Percentiles rank a stretch among this genome's conserved stretches.
phyloP scores from a whole-genome alignment of 2,113 vertebrate species.

The Symphodus melops region DNA sequence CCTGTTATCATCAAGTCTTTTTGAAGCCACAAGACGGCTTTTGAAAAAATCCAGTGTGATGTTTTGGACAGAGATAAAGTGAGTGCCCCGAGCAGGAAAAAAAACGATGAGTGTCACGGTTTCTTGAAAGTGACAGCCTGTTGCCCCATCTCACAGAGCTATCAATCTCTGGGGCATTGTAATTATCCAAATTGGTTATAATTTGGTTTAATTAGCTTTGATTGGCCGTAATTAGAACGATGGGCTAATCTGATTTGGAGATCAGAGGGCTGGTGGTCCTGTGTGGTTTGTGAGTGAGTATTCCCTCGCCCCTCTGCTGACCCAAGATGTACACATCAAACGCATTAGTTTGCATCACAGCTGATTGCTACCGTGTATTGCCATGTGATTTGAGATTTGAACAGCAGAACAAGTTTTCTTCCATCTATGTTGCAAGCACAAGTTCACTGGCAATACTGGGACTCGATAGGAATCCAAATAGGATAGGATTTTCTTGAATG shows the following conservation, averaged over 20 bases:
- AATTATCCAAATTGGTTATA: conserved; percentile 77
- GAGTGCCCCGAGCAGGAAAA: conserved; percentile 2
- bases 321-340: conserved; percentile 74
- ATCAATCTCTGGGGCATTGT: conserved; percentile 77
- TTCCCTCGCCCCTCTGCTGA: conserved; percentile 67
- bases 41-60: conserved; percentile 68
- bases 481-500: conserved; percentile 32
- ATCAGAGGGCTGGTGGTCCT: conserved; percentile 73
- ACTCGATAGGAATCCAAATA: conserved; percentile 14
- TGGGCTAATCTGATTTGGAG: conserved; percentile 77
- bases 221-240: conserved; percentile 78
- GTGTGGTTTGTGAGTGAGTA: conserved; percentile 71
- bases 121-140: conserved; percentile 69
- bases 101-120: conserved; percentile 46
- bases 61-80: conserved; percentile 61
- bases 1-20: conserved; percentile 41
- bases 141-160: conserved; percentile 67
- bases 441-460: conserved; percentile 14
- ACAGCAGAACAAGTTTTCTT: conserved; percentile 1
- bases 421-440: conserved; percentile 44
- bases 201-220: conserved; percentile 78
- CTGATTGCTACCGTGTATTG: conserved; percentile 66
- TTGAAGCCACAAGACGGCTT: conserved; percentile 35
- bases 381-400: conserved; percentile 41
- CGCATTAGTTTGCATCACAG: conserved; percentile 53